Conservation (phyloP, 2,113 vertebrate genomes). For the Delphinapterus leucas region DNA sequence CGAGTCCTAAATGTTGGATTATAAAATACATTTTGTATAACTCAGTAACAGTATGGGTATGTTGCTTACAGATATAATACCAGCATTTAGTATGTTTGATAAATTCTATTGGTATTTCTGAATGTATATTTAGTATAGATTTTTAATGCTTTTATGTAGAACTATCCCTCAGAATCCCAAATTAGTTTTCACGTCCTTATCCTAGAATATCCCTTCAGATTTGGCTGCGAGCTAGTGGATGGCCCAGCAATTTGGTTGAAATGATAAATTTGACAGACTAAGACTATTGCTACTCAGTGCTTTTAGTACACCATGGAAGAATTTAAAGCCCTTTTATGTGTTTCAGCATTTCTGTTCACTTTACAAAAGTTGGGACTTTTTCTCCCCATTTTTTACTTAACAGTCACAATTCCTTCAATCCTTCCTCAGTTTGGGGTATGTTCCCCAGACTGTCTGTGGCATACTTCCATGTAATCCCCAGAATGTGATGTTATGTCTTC, state of each 20-base stretch:
- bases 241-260: not conserved
- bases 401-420: not conserved
- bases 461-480: not conserved
- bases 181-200: not conserved
- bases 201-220: not conserved
- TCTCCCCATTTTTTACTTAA: not conserved
- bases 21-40: not conserved
- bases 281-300: not conserved
- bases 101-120: not conserved
- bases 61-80: not conserved
- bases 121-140: not conserved
- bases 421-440: not conserved
- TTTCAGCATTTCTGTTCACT: not conserved
- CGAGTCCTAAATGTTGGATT: not conserved
- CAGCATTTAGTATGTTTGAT: not conserved
- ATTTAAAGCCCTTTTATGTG: not conserved
- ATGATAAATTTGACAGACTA: not conserved
- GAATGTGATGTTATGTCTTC: not conserved
- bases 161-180: not conserved
- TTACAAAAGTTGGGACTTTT: not conserved
- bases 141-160: not conserved
- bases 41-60: not conserved
- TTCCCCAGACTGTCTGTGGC: not conserved
- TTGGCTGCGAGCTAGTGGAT: not conserved
- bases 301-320: not conserved